These are phyloP conservation scores for Pseudachorutes palmiensis DNA, from an alignment of 1,140 invertebrate genomes.

Conservation along the genomic window DNA sequence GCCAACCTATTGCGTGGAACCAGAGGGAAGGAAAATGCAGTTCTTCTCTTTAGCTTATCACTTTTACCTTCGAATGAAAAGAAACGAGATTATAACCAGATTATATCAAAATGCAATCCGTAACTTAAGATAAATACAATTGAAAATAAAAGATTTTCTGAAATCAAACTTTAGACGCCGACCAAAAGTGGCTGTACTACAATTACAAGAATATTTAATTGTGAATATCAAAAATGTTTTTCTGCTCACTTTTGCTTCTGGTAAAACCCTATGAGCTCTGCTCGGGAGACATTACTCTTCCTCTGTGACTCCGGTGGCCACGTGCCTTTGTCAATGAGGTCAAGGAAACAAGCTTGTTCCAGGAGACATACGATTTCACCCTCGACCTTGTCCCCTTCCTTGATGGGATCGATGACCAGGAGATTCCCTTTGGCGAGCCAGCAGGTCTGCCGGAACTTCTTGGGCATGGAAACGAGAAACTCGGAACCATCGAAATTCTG, in stretches of 20 bases:
- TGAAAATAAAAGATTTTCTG: not conserved
- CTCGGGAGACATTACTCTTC: not conserved
- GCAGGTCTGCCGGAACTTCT: constrained; percentile 31
- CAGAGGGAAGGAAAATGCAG: no score
- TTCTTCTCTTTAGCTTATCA: no score
- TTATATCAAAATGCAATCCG: not conserved
- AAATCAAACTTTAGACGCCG: no score
- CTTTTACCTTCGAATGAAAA: no score
- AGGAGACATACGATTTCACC: constrained; percentile 34
- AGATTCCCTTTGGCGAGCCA: constrained; percentile 31
- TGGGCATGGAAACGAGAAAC: constrained; percentile 35
- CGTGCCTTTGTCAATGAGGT: not conserved
- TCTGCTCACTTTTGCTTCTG: not conserved
- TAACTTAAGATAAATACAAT: not conserved
- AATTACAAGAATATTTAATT: no score
- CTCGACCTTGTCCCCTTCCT: constrained; percentile 33
- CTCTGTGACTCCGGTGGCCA: not conserved
- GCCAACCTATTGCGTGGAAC: no score
- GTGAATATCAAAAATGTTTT: no score
- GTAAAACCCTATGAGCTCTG: not conserved
- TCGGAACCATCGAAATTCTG: constrained; percentile 18
- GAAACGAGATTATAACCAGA: not conserved
- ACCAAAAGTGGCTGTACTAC: no score
- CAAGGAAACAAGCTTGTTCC: not conserved
- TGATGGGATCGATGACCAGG: constrained; percentile 30